phyloP scores from a whole-genome alignment of 2,797 vertebrate genomes.

The Sternarchorhynchus goeldii region DNA sequence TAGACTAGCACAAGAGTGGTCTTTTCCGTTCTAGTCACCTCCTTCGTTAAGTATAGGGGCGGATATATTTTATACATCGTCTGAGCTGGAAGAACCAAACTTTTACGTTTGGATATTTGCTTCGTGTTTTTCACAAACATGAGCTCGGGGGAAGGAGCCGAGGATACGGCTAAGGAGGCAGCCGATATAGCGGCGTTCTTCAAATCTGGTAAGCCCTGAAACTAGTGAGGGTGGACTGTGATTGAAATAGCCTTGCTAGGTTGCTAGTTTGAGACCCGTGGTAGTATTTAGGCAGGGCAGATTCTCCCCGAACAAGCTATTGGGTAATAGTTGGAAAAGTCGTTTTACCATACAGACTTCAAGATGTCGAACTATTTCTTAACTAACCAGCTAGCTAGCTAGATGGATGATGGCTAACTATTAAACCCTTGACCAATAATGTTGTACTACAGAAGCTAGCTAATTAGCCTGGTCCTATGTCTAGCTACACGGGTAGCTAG shows the following conservation, averaged over 20 bases:
- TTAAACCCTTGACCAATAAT: too few relatives aligned
- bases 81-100: constrained; percentile 49
- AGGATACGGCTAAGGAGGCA: constrained; percentile 92
- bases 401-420: too few relatives aligned
- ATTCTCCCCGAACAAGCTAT: not conserved
- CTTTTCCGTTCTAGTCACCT: constrained; percentile 63
- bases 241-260: constrained; percentile 40
- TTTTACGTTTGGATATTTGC: constrained; percentile 61
- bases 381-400: too few relatives aligned
- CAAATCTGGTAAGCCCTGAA: constrained; percentile 84
- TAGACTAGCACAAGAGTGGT: constrained; percentile 60
- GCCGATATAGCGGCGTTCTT: constrained; percentile 90
- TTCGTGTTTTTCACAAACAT: constrained; percentile 70
- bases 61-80: constrained; percentile 31
- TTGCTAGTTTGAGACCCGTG: constrained; percentile 19
- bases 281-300: constrained; percentile 18
- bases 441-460: too few relatives aligned
- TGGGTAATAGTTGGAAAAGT: not conserved
- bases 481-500: not conserved
- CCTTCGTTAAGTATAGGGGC: constrained; percentile 54
- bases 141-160: constrained; percentile 88
- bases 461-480: too few relatives aligned
- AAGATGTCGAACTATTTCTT: not conserved
- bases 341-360: not conserved
- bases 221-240: constrained; percentile 35